phyloP scores from a whole-genome alignment of 2,888 invertebrate species.

The Miltochrista miniata region DNA sequence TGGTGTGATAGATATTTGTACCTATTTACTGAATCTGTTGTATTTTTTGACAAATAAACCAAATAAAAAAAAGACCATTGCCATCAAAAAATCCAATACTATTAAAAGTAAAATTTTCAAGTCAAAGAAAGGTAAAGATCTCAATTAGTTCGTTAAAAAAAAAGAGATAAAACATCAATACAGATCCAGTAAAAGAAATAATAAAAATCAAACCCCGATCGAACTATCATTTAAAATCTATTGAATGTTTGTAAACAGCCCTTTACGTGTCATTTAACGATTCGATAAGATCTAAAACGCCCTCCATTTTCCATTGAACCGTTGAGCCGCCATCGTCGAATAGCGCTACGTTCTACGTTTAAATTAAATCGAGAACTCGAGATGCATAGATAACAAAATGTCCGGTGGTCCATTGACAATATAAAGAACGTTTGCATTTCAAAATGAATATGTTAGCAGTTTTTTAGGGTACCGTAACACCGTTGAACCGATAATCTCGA shows the following conservation, averaged over 20 bases:
- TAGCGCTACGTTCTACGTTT: conserved; percentile 55
- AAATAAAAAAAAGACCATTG: no score
- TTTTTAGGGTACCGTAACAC: conserved; percentile 30
- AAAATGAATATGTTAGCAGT: conserved; percentile 16
- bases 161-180: background rate
- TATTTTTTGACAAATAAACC: no score
- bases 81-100: no score
- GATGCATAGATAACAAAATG: conserved; percentile 70
- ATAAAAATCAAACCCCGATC: conserved; percentile 16
- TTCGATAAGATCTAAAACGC: conserved; percentile 44
- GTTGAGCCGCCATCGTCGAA: conserved; percentile 23
- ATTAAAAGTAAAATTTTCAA: background rate
- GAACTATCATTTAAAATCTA: conserved; percentile 20
- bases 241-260: conserved; percentile 56
- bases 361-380: conserved; percentile 62
- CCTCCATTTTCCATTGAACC: conserved; percentile 31
- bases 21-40: no score
- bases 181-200: conserved; percentile 1
- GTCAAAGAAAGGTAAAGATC: background rate
- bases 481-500: no score
- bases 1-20: no score
- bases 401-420: conserved; percentile 63
- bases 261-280: conserved; percentile 61
- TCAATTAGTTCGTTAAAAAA: background rate
- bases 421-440: conserved; percentile 44